Evolutionary conservation across 2,113 vertebrate genomes (phyloP), one percentile per base, ranked within the genome.

Genomic region (Centropristis striata): DNA sequence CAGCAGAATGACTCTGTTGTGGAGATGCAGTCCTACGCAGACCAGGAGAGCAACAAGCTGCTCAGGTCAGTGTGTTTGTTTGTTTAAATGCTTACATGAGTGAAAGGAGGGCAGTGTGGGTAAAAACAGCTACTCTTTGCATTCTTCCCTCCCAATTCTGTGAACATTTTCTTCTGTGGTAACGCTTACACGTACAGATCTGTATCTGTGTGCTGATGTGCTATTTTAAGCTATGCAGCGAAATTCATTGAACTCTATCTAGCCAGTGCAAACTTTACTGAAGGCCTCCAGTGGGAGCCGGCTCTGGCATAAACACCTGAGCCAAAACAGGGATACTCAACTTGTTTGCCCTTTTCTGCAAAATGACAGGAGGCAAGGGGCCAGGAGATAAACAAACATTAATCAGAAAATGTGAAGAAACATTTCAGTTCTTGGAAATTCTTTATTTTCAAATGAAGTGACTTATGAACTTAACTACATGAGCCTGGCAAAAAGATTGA

Each of bases 31-130:
- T 96, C 97, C 13, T 99, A 98, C 6, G 86, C 95, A 37, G 96
- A 99, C 87, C 96, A 98, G 93, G 98, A 98, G 90, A 98, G 96
- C 92, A 99, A 98, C 95, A 97, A 94, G 67, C 95, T 99, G 86
- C 97, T 99, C 82, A 96, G 97, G 98, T 99, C 66, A 60, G 85
- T 75, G 28, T 74, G 54, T 54, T 63, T n/a, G 15, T 50, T 32
- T 16, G 36, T 67, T 46, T 54, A 36, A 11, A 23, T 39, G 55
- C 8, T 67, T 63, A 13, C 3, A 9, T 23, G 36, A 68, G 10
- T 21, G 20, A 10, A 49, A 47, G 23, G 20, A 47, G 14, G n/a
- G 47, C 44, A 37, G 10, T 11, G 10, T 42, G 50, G 14, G 20
- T 8, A 23, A 39, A 78, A 82, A 69, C 0, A 2, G 3, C 42